Conservation (phyloP, 2,797 vertebrate genomes). For the Nyctalus aviator region DNA sequence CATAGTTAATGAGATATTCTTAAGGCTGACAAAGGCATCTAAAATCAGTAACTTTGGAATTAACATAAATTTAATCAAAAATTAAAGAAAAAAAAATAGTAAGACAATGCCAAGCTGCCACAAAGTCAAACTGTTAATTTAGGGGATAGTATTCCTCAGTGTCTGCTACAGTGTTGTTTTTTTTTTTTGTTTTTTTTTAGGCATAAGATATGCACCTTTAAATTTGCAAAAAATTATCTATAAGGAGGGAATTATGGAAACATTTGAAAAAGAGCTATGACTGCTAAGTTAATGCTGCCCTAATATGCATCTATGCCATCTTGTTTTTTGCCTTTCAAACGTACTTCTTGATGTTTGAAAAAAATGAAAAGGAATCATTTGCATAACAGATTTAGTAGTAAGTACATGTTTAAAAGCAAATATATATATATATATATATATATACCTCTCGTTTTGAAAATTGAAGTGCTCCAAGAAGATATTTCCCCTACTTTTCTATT, state of each 20-base stretch:
- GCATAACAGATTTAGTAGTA: neutral
- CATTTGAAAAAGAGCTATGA: neutral
- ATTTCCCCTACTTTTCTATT: slow-evolving; percentile 1
- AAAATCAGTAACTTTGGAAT: neutral
- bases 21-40: neutral
- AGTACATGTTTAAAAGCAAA: slow-evolving; percentile 15
- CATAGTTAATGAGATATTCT: neutral
- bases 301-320: neutral
- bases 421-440: too few species aligned
- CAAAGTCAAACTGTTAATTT: neutral
- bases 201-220: neutral
- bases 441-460: slow-evolving; percentile 15
- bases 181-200: neutral
- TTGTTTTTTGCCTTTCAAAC: slow-evolving; percentile 14
- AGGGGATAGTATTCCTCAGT: neutral
- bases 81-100: neutral
- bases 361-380: neutral
- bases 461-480: slow-evolving; percentile 9
- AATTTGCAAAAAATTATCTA: neutral
- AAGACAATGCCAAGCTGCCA: neutral
- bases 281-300: neutral
- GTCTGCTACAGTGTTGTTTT: neutral
- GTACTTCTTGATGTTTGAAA: neutral
- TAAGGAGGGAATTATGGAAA: neutral
- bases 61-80: neutral